These are phyloP conservation scores for Hypomecis punctinalis DNA, from an alignment of 2,888 invertebrate genomes.

Conservation along the genomic window DNA sequence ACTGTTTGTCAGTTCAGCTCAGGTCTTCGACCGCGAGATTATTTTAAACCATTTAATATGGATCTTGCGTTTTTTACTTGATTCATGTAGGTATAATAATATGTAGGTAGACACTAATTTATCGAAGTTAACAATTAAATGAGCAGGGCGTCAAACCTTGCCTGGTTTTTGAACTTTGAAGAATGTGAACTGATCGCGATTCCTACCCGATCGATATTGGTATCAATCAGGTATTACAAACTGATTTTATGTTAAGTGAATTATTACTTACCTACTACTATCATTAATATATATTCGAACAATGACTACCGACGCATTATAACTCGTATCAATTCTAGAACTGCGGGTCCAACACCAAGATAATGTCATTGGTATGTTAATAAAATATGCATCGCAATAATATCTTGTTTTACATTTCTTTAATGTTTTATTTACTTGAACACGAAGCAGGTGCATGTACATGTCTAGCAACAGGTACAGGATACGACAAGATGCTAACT, in stretches of 20 bases:
- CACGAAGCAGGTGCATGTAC: no score
- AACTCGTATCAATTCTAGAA: no score
- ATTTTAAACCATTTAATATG: constrained; percentile 52
- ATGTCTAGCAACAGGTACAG: no score
- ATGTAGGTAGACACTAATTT: constrained; percentile 35
- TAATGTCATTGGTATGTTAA: no score
- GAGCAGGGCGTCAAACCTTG: constrained; percentile 55
- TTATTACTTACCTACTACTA: background rate
- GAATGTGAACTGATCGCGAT: constrained; percentile 41
- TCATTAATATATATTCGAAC: background rate
- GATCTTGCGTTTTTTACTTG: constrained; percentile 30
- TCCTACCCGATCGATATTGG: constrained; percentile 18
- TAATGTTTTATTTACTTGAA: no score
- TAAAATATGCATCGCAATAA: no score
- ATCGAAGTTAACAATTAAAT: constrained; percentile 37
- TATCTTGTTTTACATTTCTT: no score
- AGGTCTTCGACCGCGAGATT: constrained; percentile 62
- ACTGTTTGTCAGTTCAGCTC: constrained; percentile 48
- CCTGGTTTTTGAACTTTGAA: constrained; percentile 55
- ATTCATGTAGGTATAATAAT: constrained; percentile 28
- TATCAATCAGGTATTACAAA: constrained; percentile 12
- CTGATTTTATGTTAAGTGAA: constrained; percentile 15
- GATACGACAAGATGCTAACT: no score
- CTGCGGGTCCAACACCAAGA: no score
- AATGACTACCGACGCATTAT: no score